A percentile compares a stretch with the other conserved stretches of the same genome.
These are phyloP conservation scores for Petrolisthes manimaculis DNA, from an alignment of 2,888 invertebrate genomes.

Conservation along the genomic window DNA sequence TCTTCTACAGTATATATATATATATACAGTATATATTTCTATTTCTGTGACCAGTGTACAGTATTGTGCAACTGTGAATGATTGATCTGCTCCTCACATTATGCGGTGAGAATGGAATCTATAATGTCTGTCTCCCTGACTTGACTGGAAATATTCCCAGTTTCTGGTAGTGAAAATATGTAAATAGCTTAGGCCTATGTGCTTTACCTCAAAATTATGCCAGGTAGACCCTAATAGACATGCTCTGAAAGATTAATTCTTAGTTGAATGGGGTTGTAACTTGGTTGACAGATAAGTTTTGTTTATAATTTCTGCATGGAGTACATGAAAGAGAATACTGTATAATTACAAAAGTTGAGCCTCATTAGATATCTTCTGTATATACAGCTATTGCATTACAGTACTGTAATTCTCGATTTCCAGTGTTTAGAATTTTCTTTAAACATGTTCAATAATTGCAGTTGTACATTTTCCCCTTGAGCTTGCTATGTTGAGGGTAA, in stretches of 20 bases:
- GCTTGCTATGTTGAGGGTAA: neutral
- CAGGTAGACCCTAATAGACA: no score
- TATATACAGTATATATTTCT: conserved; percentile 6
- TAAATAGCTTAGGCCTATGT: no score
- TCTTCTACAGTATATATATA: neutral
- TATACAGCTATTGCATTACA: conserved; percentile 3
- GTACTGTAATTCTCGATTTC: neutral
- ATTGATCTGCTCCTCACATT: neutral
- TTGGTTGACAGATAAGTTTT: no score
- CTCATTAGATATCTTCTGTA: neutral
- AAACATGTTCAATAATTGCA: neutral
- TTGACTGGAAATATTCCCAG: no score
- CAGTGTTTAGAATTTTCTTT: neutral
- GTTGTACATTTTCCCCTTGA: neutral
- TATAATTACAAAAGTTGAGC: neutral
- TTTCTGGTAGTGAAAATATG: no score
- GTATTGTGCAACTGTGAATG: neutral
- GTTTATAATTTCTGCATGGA: no score
- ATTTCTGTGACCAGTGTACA: neutral
- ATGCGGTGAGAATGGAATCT: neutral
- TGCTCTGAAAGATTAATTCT: no score
- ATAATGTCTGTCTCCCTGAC: neutral
- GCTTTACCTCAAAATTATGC: no score
- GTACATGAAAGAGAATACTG: no score
- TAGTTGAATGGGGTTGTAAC: no score